Evolutionary conservation across 2,888 invertebrate genomes (phyloP).

Genomic region (Trypoxylon attenuatum): DNA sequence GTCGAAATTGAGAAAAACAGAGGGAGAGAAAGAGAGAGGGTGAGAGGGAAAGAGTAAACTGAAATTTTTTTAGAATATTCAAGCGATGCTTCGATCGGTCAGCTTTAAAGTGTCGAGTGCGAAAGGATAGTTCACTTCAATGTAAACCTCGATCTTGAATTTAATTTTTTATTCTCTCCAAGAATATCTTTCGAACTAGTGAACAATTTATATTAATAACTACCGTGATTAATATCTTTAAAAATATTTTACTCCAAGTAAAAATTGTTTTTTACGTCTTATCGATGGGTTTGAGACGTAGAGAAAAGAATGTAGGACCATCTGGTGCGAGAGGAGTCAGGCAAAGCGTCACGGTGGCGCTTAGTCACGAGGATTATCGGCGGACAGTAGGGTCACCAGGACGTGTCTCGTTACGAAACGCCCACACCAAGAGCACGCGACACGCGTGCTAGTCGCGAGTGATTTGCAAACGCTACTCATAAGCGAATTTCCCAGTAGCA

Average conservation of each 20-base stretch:
- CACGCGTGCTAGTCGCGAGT: neutral
- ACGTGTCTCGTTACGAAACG: conserved; percentile 39
- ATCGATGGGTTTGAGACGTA: no score
- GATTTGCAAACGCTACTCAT: no score
- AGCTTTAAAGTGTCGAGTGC: neutral
- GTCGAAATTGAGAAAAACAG: neutral
- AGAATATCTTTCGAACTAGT: no score
- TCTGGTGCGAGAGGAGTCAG: neutral
- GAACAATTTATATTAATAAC: no score
- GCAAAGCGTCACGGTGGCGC: conserved; percentile 25
- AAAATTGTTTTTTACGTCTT: no score
- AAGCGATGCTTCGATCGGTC: no score
- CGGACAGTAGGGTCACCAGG: conserved; percentile 35
- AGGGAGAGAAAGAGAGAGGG: neutral
- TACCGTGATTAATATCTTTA: no score
- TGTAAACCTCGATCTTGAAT: no score
- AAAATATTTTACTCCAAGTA: no score
- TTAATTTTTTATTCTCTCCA: neutral
- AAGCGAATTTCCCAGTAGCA: no score
- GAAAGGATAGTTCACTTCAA: no score
- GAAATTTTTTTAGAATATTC: neutral
- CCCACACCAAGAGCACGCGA: neutral
- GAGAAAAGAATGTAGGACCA: conserved; percentile 8
- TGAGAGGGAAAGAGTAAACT: neutral
- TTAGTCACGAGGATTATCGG: conserved; percentile 46